phyloP scores from a whole-genome alignment of 2,797 vertebrate genomes.

The Phalloptychus januarius region DNA sequence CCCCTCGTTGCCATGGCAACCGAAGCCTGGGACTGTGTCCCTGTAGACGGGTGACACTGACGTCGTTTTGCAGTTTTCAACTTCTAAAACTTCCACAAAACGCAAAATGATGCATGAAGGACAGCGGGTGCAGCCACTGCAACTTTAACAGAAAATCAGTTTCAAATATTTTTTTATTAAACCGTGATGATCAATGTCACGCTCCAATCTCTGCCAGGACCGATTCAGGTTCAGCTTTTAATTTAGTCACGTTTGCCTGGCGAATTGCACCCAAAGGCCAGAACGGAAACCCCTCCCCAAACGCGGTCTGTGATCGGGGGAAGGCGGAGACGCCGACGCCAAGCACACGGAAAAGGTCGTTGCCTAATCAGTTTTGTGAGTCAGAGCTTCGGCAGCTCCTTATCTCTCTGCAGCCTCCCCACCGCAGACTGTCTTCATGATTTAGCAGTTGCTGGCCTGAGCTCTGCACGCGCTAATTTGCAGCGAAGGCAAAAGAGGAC shows the following conservation, averaged over 20 bases:
- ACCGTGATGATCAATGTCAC: background rate
- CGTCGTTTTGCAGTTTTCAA: conserved; percentile 28
- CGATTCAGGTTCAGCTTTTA: conserved; percentile 3
- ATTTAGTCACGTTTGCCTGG: background rate
- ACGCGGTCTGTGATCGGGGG: conserved; percentile 35
- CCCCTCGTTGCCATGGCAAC: conserved; percentile 57
- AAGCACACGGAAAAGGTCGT: conserved; percentile 46
- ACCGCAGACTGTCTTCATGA: conserved; percentile 6
- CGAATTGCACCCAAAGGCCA: conserved; percentile 25
- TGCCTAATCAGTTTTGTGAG: conserved; percentile 29
- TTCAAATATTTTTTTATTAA: background rate
- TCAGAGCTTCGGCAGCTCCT: conserved; percentile 29
- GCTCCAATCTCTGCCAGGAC: conserved; percentile 6
- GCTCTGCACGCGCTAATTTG: conserved; percentile 10
- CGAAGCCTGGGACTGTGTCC: conserved; percentile 38
- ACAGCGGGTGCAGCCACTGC: background rate
- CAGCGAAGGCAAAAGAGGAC: background rate
- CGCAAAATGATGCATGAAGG: background rate
- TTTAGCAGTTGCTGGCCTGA: background rate
- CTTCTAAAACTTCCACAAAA: background rate
- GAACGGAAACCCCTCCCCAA: conserved; percentile 21
- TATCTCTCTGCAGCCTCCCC: conserved; percentile 4
- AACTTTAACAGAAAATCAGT: background rate
- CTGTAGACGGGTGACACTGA: conserved; percentile 44
- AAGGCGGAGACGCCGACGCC: conserved; percentile 24